These are phyloP conservation scores for Ifrita kowaldi DNA, from an alignment of 2,113 vertebrate genomes.

Conservation along the genomic window DNA sequence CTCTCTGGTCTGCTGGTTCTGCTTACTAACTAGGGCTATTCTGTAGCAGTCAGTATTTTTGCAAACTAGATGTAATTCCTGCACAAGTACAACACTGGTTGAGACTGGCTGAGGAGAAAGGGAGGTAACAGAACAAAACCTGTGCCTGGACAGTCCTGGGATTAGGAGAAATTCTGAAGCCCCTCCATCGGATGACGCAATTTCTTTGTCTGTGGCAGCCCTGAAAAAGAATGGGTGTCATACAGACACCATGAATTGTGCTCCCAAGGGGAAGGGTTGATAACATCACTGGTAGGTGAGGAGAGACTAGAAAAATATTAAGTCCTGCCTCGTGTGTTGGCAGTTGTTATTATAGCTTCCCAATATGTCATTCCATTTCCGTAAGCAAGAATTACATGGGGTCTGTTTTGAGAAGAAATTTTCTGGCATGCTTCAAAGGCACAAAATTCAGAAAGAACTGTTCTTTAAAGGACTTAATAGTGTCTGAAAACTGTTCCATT, in stretches of 20 bases:
- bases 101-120: not conserved
- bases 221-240: not conserved
- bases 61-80: not conserved
- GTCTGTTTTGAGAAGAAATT: not conserved
- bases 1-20: not conserved
- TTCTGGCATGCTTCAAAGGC: not conserved
- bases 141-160: not conserved
- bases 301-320: not conserved
- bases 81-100: not conserved
- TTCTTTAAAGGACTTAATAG: not conserved
- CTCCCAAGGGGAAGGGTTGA: not conserved
- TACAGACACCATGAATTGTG: not conserved
- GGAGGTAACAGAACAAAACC: not conserved
- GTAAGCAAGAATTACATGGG: not conserved
- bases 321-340: not conserved
- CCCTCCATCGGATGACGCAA: not conserved
- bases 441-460: not conserved
- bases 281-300: not conserved
- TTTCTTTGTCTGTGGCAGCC: not conserved
- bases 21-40: not conserved
- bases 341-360: not conserved
- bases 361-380: not conserved
- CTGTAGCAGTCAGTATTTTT: not conserved
- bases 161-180: not conserved
- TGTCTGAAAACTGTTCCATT: not conserved